Evolutionary conservation across 2,888 invertebrate genomes (phyloP).

Genomic region (Thera obeliscata): DNA sequence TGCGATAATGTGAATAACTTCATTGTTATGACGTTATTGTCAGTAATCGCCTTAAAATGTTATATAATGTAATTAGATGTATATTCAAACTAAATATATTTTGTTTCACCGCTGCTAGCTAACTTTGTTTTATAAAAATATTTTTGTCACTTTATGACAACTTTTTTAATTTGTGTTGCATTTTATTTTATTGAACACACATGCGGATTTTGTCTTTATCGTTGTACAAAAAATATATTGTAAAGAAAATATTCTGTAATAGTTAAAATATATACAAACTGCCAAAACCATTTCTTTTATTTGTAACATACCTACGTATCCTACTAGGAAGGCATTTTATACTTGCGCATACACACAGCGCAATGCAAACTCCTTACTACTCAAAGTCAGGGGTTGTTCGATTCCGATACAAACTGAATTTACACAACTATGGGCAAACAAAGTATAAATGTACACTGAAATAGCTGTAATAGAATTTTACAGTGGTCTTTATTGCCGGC

Average conservation of each 20-base stretch:
- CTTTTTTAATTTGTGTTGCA: conserved; percentile 69
- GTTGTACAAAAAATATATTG: conserved; percentile 79
- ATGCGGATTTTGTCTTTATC: conserved; percentile 66
- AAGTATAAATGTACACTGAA: too few species aligned
- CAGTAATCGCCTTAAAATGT: conserved; percentile 11
- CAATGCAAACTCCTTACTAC: too few species aligned
- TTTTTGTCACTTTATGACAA: conserved; percentile 67
- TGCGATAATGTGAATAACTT: conserved; percentile 1
- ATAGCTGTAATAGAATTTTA: too few species aligned
- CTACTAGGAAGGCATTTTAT: too few species aligned
- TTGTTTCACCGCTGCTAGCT: conserved; percentile 43
- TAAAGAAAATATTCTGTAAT: conserved; percentile 75
- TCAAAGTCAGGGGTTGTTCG: too few species aligned
- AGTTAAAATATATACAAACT: conserved; percentile 80
- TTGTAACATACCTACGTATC: conserved; percentile 15
- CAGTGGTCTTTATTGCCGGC: too few species aligned
- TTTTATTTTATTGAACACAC: conserved; percentile 79
- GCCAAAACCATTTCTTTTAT: conserved; percentile 61
- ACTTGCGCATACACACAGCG: too few species aligned
- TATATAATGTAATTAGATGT: conserved; percentile 38
- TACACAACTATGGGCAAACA: too few species aligned
- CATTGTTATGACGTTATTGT: conserved; percentile 5
- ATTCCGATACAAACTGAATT: too few species aligned
- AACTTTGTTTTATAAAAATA: conserved; percentile 56
- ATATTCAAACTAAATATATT: conserved; percentile 46